Conservation (phyloP, 1,140 invertebrate genomes). For the Drosophila triauraria region DNA sequence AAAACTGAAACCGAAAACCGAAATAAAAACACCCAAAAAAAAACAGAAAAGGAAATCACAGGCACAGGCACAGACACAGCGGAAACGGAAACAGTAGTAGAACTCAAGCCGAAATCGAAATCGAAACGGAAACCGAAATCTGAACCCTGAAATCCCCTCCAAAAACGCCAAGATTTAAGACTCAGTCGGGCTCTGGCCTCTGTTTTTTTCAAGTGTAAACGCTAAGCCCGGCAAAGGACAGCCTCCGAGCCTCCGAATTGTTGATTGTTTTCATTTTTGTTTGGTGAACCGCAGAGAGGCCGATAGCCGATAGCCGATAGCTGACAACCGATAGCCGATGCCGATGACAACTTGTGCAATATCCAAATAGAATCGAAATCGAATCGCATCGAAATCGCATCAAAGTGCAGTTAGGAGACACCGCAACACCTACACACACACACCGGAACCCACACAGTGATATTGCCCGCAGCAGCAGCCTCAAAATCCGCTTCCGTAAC, state of each 20-base stretch:
- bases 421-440: not conserved
- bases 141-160: too few species aligned
- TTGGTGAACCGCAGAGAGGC: constrained; percentile 22
- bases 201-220: constrained; percentile 28
- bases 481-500: not conserved
- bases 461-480: not conserved
- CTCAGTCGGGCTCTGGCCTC: not conserved
- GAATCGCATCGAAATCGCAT: constrained; percentile 8
- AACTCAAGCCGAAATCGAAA: constrained; percentile 23
- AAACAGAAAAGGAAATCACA: too few species aligned
- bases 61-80: not conserved
- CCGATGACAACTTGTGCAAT: constrained; percentile 41
- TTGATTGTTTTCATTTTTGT: constrained; percentile 49
- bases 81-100: constrained; percentile 10
- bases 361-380: constrained; percentile 22
- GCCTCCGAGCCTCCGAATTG: constrained; percentile 10
- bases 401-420: constrained; percentile 13
- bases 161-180: constrained; percentile 5
- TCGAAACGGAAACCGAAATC: constrained; percentile 12
- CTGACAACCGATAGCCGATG: not conserved
- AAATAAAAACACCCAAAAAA: constrained; percentile 28
- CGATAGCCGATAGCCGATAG: not conserved
- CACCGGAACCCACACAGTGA: not conserved
- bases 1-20: constrained; percentile 3
- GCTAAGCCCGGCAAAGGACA: constrained; percentile 11